A percentile compares a stretch with the other conserved stretches of the same genome.
Evolutionary conservation across 2,797 vertebrate species (phyloP).

Genomic region (Pangasius krempfi): DNA sequence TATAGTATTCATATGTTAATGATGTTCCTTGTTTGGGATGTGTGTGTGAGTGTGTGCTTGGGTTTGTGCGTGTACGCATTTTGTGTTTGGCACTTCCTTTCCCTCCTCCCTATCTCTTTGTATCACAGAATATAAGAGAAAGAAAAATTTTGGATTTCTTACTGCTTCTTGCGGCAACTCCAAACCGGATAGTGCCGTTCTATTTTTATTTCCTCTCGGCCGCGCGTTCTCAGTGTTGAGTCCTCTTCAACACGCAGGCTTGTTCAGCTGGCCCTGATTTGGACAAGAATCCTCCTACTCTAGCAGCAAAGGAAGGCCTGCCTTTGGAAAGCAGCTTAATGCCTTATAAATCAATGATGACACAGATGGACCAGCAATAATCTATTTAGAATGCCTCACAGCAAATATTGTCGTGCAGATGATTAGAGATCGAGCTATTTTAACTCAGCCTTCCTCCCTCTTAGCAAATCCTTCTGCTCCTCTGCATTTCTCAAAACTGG

Average conservation of each 20-base stretch:
- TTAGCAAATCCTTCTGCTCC: slow-evolving; percentile 64
- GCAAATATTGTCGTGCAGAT: slow-evolving; percentile 99
- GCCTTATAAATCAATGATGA: slow-evolving; percentile 99
- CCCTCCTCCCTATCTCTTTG: slow-evolving; percentile 74
- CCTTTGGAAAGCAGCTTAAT: slow-evolving; percentile 93
- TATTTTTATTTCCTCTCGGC: slow-evolving; percentile 80
- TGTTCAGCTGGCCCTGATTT: slow-evolving; percentile 83
- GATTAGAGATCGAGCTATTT: slow-evolving; percentile 97
- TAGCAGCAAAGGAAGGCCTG: slow-evolving; percentile 81
- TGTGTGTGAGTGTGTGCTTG: slow-evolving; percentile 60
- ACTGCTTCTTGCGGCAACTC: slow-evolving; percentile 65
- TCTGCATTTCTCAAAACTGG: slow-evolving; percentile 64
- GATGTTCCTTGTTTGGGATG: slow-evolving; percentile 85
- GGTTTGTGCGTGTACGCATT: slow-evolving; percentile 38
- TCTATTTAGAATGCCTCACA: slow-evolving; percentile 99
- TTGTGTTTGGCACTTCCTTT: slow-evolving; percentile 74
- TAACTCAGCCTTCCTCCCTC: slow-evolving; percentile 75
- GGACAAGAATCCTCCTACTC: slow-evolving; percentile 90
- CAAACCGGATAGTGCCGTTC: slow-evolving; percentile 69
- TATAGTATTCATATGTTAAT: slow-evolving; percentile 99
- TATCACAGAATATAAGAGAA: slow-evolving; percentile 71
- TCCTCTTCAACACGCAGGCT: slow-evolving; percentile 66
- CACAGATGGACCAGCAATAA: slow-evolving; percentile 99
- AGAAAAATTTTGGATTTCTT: slow-evolving; percentile 73
- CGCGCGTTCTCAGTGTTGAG: slow-evolving; percentile 41